Base-by-base conservation (phyloP, 2,113 vertebrate genomes). In the Motacilla tschutschensis region DNA sequence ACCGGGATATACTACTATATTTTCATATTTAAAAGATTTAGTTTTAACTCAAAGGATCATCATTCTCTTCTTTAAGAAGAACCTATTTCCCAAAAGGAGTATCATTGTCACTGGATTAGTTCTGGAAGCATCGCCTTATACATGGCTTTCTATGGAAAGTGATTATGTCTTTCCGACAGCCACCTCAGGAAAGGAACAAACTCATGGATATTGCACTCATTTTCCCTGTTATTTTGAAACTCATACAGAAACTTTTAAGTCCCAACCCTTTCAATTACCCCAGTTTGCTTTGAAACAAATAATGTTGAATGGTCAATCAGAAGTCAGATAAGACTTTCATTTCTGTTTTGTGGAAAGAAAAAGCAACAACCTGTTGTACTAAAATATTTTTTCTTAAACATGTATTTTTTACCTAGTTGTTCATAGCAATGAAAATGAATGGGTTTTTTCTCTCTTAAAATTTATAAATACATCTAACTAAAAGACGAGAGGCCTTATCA, bases 11-110 rank as follows among this genome's bases (percentile, higher is more conserved):
- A n/a, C 8, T 19, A 29, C 5, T 47, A 18, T 47, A 31, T n/a
- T 17, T 69, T 48, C 24, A 9, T 24, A 14, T 58, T 22, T 75
- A 79, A 31, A 13, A 59, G 15, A 36, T 64, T 65, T 66, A 83
- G 26, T 10, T 74, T 21, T 44, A 75, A 71, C 47, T 51, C 31
- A 67, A 62, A 78, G 17, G 14, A 41, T 62, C 5, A 12, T 51
- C 4, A 3, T 50, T 14, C 8, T 58, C 26, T 28, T 59, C n/a
- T 54, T 77, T 55, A 78, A 55, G 8, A 58, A 51, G 13, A 66
- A 5, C 2, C 0, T 38, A 18, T 3, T n/a, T 83, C 14, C 18
- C 40, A 54, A 78, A 83, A 41, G 1, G 0, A 24, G 4, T 20
- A 4, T 35, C 6, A 8, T 3, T 41, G 6, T 8, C 35, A 24